These are phyloP conservation scores for Thyatira batis DNA, from an alignment of 2,888 invertebrate species.

Conservation along the genomic window DNA sequence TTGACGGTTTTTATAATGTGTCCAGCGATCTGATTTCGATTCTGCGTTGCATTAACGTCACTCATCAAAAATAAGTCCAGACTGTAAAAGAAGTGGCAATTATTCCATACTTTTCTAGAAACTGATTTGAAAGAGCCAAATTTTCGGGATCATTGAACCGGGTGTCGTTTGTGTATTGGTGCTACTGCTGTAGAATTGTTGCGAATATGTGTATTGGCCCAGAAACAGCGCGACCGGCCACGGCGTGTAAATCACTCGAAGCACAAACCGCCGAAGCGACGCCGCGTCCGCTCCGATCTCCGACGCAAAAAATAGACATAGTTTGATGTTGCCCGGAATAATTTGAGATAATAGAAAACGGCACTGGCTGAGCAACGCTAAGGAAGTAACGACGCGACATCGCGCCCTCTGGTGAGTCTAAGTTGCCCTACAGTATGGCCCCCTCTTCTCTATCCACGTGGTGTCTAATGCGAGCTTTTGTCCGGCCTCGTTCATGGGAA, in stretches of 20 bases:
- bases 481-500: conserved; percentile 48
- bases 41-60: background rate
- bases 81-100: background rate
- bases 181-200: conserved; percentile 42
- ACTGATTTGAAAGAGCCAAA: background rate
- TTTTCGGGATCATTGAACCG: conserved; percentile 63
- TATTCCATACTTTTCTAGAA: background rate
- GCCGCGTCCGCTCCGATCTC: conserved; percentile 50
- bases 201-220: conserved; percentile 65
- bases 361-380: conserved; percentile 61
- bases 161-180: conserved; percentile 27
- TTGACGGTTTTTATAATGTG: background rate
- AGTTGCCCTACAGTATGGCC: conserved; percentile 28
- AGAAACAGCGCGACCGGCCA: conserved; percentile 66
- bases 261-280: conserved; percentile 61
- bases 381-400: conserved; percentile 50
- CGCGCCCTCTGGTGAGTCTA: conserved; percentile 72
- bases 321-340: conserved; percentile 71
- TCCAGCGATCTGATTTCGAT: background rate
- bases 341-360: conserved; percentile 68
- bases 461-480: conserved; percentile 30
- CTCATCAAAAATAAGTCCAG: background rate
- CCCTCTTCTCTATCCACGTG: conserved; percentile 41
- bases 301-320: conserved; percentile 77
- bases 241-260: conserved; percentile 71